phyloP scores from a whole-genome alignment of 2,113 vertebrate genomes.

The Rhynchopsitta pachyrhyncha region DNA sequence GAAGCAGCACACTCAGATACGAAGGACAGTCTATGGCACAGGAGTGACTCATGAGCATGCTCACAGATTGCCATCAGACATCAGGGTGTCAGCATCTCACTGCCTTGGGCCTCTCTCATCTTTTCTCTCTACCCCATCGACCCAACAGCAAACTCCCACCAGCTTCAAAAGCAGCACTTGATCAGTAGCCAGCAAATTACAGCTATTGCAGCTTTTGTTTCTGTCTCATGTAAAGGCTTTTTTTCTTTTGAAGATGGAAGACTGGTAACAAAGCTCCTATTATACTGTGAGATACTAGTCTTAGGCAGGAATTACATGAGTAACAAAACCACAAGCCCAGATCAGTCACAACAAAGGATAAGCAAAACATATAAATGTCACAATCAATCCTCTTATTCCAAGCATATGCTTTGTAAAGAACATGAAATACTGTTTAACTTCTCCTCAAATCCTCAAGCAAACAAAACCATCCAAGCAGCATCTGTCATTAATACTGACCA shows the following conservation, averaged over 20 bases:
- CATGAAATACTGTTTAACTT: neutral
- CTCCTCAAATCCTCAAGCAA: neutral
- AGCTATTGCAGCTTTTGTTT: neutral
- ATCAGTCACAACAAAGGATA: neutral
- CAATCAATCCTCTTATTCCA: neutral
- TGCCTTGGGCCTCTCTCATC: neutral
- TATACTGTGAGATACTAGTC: neutral
- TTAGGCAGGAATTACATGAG: neutral
- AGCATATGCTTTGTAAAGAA: neutral
- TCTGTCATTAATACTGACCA: neutral
- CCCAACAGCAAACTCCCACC: neutral
- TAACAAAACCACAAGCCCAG: neutral
- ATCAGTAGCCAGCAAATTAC: neutral
- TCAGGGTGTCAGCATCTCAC: neutral
- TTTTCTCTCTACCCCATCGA: neutral
- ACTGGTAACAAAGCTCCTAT: neutral
- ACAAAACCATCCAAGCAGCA: neutral
- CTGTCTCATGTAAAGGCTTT: neutral
- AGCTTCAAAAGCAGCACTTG: neutral
- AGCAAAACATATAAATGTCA: neutral
- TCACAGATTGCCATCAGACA: neutral
- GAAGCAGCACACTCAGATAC: neutral
- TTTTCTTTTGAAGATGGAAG: neutral
- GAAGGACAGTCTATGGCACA: neutral
- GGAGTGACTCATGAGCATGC: neutral